Evolutionary conservation across 2,797 vertebrate genomes (phyloP).

Genomic region (Psittacula derbiana): DNA sequence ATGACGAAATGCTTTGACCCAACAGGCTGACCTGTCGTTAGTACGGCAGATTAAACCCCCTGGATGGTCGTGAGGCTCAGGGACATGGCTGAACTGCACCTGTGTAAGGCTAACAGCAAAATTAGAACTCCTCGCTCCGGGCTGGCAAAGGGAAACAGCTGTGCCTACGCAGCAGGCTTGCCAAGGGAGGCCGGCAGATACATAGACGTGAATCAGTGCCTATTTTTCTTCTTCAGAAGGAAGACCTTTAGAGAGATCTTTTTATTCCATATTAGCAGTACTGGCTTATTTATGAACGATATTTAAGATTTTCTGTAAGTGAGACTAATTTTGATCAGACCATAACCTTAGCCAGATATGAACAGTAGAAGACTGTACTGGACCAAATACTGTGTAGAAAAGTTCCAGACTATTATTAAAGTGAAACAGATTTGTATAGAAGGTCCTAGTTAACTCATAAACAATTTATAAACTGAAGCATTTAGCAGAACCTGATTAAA

Average conservation of each 20-base stretch:
- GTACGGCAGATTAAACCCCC: background rate
- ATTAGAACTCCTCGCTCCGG: background rate
- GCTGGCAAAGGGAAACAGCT: background rate
- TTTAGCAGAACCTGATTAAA: constrained; percentile 68
- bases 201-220: background rate
- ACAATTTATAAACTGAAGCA: constrained; percentile 66
- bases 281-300: background rate
- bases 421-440: constrained; percentile 46
- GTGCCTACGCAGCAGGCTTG: background rate
- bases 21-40: constrained; percentile 4
- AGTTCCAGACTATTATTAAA: constrained; percentile 52
- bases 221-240: background rate
- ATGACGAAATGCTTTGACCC: constrained; percentile 5
- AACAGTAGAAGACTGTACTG: background rate
- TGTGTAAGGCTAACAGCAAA: background rate
- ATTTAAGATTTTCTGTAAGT: background rate
- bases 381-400: background rate
- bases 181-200: background rate
- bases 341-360: background rate
- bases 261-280: background rate
- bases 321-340: background rate
- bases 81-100: background rate
- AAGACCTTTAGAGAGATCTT: background rate
- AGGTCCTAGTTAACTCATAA: constrained; percentile 59
- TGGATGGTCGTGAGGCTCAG: background rate